Evolutionary conservation across 1,140 invertebrate species (phyloP), one percentile per base, ranked within the genome.

Genomic region (Centruroides sculpturatus): DNA sequence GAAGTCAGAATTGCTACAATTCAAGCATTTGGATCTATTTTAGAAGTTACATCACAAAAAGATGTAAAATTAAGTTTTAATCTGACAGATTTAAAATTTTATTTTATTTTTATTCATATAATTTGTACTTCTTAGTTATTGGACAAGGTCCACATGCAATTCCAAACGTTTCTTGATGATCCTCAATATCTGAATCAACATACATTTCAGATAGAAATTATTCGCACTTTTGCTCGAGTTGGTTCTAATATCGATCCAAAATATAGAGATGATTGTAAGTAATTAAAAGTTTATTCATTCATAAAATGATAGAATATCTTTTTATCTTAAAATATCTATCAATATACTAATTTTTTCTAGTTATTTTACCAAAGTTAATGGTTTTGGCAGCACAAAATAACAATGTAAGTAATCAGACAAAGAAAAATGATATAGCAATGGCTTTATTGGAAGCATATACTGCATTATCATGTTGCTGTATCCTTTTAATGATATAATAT

Each of bases 71-170:
- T 12, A n/a, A 51, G 60, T 12, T 52, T 50, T 49, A 12, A 12
- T 10, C 13, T 13, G 41, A 62, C 51, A 57, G 13, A 48, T 58
- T 61, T 11, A 41, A 41, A 41, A 41, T 41, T 41, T 5, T 41
- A 41, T 41, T 23, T 23, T 52, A 46, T 55, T 35, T 47, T 36
- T 58, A 35, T 8, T 23, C 23, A 23, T 23, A 23, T 23, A 23
- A 23, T 60, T 23, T 56, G 11, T 54, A 13, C 51, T 47, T 66
- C 59, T 9, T 73, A 85, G 76, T 79, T 83, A 23, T 75, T 82
- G 57, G 84, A 86, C 66, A 83, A 85, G 73, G 81, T 81, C 47
- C 81, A 83, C 66, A 77, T 85, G 71, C 83, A 85, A 67, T 70
- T 86, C n/a, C 82, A 85, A 72, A 80, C 77, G 4, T 82, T 85